These are phyloP conservation scores for Oryzias javanicus DNA, from an alignment of 2,113 vertebrate genomes.

Conservation along the genomic window DNA sequence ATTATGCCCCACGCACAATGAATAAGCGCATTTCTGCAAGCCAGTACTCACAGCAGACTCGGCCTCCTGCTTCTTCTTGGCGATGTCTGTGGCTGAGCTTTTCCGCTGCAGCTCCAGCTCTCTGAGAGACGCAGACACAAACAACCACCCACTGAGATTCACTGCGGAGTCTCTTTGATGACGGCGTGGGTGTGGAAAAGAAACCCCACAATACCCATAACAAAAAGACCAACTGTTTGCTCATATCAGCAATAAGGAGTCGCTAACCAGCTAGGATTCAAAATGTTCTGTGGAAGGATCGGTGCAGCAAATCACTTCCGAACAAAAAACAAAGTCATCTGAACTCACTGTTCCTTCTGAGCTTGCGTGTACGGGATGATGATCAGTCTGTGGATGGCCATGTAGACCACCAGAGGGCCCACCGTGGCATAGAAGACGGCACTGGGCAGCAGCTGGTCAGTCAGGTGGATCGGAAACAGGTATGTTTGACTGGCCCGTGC, in stretches of 20 bases:
- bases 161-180: constrained; percentile 34
- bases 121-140: constrained; percentile 69
- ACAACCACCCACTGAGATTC: constrained; percentile 42
- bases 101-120: constrained; percentile 93
- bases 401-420: constrained; percentile 87
- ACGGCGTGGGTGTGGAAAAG: constrained; percentile 17
- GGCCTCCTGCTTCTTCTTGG: constrained; percentile 93
- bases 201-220: constrained; percentile 7
- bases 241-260: not conserved
- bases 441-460: constrained; percentile 93
- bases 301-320: not conserved
- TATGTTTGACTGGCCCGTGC: constrained; percentile 95
- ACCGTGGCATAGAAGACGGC: constrained; percentile 94
- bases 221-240: constrained; percentile 7
- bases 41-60: constrained; percentile 87
- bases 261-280: not conserved
- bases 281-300: not conserved
- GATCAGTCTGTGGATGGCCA: constrained; percentile 88
- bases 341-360: constrained; percentile 89
- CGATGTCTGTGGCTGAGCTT: constrained; percentile 84
- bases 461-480: constrained; percentile 94
- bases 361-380: constrained; percentile 89
- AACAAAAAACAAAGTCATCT: not conserved
- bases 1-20: constrained; percentile 28
- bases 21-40: constrained; percentile 21